Evolutionary conservation across 2,113 vertebrate genomes (phyloP), one percentile per base, ranked within the genome.

Genomic region (Embiotoca jacksoni): DNA sequence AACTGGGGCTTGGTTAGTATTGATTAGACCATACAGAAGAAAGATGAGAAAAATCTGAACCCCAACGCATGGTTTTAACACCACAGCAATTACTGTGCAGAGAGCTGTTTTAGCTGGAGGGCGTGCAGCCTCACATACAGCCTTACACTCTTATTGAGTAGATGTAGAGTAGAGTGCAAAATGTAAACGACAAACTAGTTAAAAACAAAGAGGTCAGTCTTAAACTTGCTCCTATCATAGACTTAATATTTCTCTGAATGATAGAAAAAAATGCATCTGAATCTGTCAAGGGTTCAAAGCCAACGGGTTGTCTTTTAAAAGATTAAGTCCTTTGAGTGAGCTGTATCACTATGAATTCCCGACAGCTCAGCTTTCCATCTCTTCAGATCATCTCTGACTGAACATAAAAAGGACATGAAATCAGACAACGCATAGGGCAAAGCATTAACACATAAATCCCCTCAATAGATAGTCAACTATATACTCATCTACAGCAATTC

Each of bases 1-100:
- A 72, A 67, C 54, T 54, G 2, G 23, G 63, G 63, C 63, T 35
- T 2, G 36, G 53, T 77, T 65, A 32, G 54, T 70, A 89, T 73
- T 56, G 83, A 89, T 78, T 73, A 33, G 46, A 69, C 75, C 66
- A 75, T 80, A 74, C n/a, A 65, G 58, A 62, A 32, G 49, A 80
- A 49, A 73, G 39, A 82, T 54, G 36, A 82, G 68, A 69, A 75
- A 72, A 75, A 82, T 59, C 32, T 37, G 32, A 66, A 73, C 16
- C 4, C 23, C 6, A 72, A 56, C 31, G 47, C 15, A 41, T 49
- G 35, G 36, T 56, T 75, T 81, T 30, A 50, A 59, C 37, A 76
- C 16, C 23, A 50, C 33, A 54, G 76, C 68, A 75, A 75, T 81
- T 75, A 84, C 41, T 58, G 46, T 33, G 83, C 33, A 74, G 73